Evolutionary conservation across 2,113 vertebrate species (phyloP), one percentile per base, ranked within the genome.

Genomic region (Nycticryphes semicollaris): DNA sequence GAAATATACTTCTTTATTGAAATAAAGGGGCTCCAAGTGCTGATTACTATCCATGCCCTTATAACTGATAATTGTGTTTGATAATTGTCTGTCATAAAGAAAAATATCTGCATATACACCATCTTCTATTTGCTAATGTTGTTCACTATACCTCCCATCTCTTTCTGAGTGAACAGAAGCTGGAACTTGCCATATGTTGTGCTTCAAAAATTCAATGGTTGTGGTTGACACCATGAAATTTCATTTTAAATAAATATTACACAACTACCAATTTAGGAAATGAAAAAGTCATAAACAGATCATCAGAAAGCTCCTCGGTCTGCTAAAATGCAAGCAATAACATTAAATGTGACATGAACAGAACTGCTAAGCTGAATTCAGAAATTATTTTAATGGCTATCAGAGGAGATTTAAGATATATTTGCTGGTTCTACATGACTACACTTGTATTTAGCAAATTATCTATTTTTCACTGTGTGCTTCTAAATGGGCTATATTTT

Each of bases 221-320:
- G 75, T 79, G 27, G 68, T 43, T 93, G 43, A 64, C 69, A 97
- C 59, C 88, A 76, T 35, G 80, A 90, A 94, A 74, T 51, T 88
- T 96, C 24, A 83, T 96, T 97, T 97, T 68, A 94, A 96, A 88
- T 90, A 89, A 96, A 74, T 77, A 91, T 63, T 91, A 77, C 53
- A 89, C 62, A 96, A 10, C 47, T 94, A 78, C 54, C 53, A 94
- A 39, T 14, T 79, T 60, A 93, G 27, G 60, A 96, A 96, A 93
- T 54, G n/a, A 92, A 87, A 80, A 88, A 54, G 25, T 47, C 48
- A 80, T 85, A 87, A 95, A 93, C 35, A 95, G 87, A 90, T 88
- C 31, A 94, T 85, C 83, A 96, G 90, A 94, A 97, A 94, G 50
- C 56, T 77, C 66, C 70, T 86, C 4, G 31, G 64, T 79, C 28